These are phyloP conservation scores for Caenorhabditis latens DNA, from an alignment of 1,140 invertebrate species.

Conservation along the genomic window DNA sequence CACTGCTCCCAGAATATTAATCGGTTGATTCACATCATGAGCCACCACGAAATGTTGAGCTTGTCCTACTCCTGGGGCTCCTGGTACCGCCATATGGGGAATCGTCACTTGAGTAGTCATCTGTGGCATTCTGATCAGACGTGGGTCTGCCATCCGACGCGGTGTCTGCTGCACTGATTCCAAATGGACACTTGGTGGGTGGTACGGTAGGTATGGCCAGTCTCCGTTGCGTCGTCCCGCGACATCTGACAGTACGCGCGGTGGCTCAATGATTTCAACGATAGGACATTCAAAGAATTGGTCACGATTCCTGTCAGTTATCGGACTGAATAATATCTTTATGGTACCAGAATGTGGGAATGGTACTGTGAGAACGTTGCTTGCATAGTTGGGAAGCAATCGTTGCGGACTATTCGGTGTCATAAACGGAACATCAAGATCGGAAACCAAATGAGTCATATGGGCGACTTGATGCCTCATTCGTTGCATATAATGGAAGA, in stretches of 20 bases:
- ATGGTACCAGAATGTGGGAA: neutral
- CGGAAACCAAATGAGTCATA: constrained; percentile 19
- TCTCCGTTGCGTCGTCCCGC: neutral
- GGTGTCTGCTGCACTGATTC: neutral
- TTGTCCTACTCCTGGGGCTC: too few species aligned
- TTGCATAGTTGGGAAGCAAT: neutral
- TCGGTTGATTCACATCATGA: too few species aligned
- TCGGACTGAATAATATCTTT: too few species aligned
- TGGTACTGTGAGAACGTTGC: neutral
- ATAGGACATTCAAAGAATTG: neutral
- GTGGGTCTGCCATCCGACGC: neutral
- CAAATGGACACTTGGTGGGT: constrained; percentile 18
- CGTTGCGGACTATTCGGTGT: neutral
- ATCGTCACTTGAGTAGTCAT: too few species aligned
- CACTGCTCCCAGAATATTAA: too few species aligned
- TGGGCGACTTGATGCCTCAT: neutral
- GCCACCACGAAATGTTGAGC: too few species aligned
- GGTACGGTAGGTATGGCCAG: constrained; percentile 21
- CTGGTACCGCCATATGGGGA: too few species aligned
- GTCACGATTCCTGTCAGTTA: too few species aligned
- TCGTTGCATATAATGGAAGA: constrained; percentile 15
- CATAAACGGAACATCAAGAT: neutral
- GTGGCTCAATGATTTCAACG: neutral
- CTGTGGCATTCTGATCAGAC: neutral
- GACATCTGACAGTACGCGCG: neutral